Evolutionary conservation across 23 tunicate species (phyloP), one percentile per base, ranked within the genome.

Genomic region (Botrylloides violaceus): DNA sequence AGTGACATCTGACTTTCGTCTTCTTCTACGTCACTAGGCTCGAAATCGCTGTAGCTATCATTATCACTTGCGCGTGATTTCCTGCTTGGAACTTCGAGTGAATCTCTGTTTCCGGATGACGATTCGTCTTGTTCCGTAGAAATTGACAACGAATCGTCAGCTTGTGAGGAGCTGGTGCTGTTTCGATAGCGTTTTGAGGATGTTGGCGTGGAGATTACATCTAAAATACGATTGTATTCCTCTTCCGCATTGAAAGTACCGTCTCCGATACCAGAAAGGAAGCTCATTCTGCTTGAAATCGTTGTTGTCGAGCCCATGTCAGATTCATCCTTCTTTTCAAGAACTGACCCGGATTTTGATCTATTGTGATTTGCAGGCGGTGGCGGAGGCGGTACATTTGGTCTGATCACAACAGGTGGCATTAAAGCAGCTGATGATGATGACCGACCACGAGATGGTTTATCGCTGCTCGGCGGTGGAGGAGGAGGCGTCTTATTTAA

Each of bases 1-100:
- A 50, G 38, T 33, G 36, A 9, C 32, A 36, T 62, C 32, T 24
- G 82, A 30, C 23, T 71, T 70, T 36, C 77, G n/a, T 83, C 90
- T 2, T 83, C 68, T 33, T 68, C 95, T 19, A 66, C 85, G 64
- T 71, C 78, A 32, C 82, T 77, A 33, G 50, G 66, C 66, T 85
- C 78, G 60, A 76, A 80, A 70, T 76, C 81, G 35, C 81, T 80
- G 84, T 84, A 80, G 34, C 79, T 71, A 33, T 71, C 78, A 4
- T 32, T 64, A 36, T 61, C 64, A 28, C 47, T 47, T 4, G 49
- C 70, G 26, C 37, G 64, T 3, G 75, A 64, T 5, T 49, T 58
- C n/a, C 48, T 32, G 32, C 32, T 61, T 36, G 33, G 94, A 49
- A 79, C 94, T 37, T 80, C 95, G 12, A 87, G 70, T 32, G 95